Conservation (phyloP, 2,797 vertebrate genomes). For the Peromyscus eremicus region DNA sequence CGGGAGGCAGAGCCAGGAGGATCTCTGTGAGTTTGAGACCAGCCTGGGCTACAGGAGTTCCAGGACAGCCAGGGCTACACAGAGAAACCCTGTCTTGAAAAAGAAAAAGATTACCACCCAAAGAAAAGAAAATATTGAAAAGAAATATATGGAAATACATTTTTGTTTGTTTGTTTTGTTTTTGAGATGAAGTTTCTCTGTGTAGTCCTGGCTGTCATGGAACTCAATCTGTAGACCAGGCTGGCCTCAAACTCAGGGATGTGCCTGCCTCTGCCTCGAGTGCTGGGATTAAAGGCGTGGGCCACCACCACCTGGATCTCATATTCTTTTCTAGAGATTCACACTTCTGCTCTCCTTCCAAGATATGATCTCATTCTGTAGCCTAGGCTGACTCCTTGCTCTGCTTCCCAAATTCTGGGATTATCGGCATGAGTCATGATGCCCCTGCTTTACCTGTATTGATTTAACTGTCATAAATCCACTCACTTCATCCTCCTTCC, state of each 20-base stretch:
- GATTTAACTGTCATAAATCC: not conserved
- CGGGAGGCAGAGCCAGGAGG: not conserved
- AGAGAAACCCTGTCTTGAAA: not conserved
- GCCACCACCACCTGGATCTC: not conserved
- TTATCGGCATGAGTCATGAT: not conserved
- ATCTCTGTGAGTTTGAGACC: not conserved
- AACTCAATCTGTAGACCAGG: not conserved
- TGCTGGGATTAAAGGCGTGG: not conserved
- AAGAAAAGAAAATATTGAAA: constrained; percentile 37
- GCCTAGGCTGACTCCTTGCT: not conserved
- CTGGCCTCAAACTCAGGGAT: not conserved
- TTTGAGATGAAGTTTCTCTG: not conserved
- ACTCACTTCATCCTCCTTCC: not conserved
- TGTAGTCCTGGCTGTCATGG: not conserved
- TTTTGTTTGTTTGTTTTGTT: not conserved
- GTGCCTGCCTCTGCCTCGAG: not conserved
- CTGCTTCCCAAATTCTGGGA: not conserved
- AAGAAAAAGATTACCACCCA: constrained; percentile 6
- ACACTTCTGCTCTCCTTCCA: not conserved
- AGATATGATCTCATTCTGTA: not conserved
- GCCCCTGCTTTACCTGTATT: not conserved
- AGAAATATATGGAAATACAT: not conserved
- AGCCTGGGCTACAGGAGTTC: not conserved
- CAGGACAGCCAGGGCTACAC: not conserved
- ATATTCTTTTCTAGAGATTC: not conserved